These are phyloP conservation scores for Heptranchias perlo DNA, from an alignment of 2,113 vertebrate species.

Conservation along the genomic window DNA sequence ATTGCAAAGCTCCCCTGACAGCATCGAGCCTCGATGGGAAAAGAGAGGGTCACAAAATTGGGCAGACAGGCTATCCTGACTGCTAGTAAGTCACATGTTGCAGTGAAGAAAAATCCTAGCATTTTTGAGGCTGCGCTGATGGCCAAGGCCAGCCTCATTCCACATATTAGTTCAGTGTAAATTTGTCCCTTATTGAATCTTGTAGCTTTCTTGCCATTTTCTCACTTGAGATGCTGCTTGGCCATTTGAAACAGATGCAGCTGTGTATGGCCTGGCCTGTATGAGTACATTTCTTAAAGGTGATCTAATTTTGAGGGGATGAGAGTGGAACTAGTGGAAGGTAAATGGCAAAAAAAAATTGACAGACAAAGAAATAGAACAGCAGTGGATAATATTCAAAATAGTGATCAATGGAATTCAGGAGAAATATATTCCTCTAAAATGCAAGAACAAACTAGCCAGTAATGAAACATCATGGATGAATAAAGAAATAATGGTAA, in stretches of 20 bases:
- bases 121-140: background rate
- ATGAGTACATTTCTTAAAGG: background rate
- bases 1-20: background rate
- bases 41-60: background rate
- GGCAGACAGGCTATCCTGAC: background rate
- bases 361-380: too few species aligned
- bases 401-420: too few species aligned
- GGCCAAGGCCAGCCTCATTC: background rate
- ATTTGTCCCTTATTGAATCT: background rate
- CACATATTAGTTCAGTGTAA: background rate
- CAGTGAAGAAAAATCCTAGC: background rate
- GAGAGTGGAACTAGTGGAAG: too few species aligned
- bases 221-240: too few species aligned
- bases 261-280: background rate
- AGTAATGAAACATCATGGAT: too few species aligned
- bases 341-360: too few species aligned
- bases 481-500: too few species aligned
- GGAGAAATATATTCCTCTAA: too few species aligned
- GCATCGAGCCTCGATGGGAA: background rate
- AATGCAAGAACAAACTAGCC: too few species aligned
- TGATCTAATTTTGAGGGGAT: too few species aligned
- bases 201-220: background rate
- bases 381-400: too few species aligned
- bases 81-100: background rate
- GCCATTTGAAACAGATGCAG: background rate